Base-by-base conservation (phyloP, 2,797 vertebrate species). In the Schizopygopsis malacanthus region DNA sequence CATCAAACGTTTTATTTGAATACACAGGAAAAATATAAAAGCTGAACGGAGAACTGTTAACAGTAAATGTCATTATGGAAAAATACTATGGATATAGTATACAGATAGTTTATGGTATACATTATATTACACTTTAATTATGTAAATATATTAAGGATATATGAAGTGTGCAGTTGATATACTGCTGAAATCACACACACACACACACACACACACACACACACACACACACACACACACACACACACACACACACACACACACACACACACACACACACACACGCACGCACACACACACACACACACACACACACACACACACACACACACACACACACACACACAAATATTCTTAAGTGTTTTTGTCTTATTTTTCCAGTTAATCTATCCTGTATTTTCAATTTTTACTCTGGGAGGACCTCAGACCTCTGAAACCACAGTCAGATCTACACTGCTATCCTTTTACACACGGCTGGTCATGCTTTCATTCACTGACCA, bases 361-460 rank as follows among this genome's bases (percentile, higher is more conserved):
- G 33, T 50, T 3, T 63, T 4, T 16, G 56, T 71, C 4, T 45
- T 63, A 52, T 13, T 72, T 76, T 56, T 41, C 18, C 9, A 50
- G 28, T 45, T 18, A 7, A 43, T 25, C 16, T 69, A 20, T 33
- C 12, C 13, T 33, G 33, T 20, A 10, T 37, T 67, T 69, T 47
- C 18, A 16, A 83, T 73, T 61, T 73, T 59, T 25, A 33, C 41
- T 41, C 33, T 67, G 33, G 70, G 82, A 65, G 79, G 71, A 76
- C 25, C 37, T 52, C n/a, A 45, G 47, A 52, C 56, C 45, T 65
- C 43, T n/a, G 20, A 45, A 80, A 70, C 78, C 70, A 50, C 59
- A 75, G 85, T 56, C 70, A 76, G 25, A 79, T 84, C 79, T 72
- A 52, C 70, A 73, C 67, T 39, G 43, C 82, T 82, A 86, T 79